Evolutionary conservation across 2,797 vertebrate genomes (phyloP).

Genomic region (Hypotaenidia philippensis): DNA sequence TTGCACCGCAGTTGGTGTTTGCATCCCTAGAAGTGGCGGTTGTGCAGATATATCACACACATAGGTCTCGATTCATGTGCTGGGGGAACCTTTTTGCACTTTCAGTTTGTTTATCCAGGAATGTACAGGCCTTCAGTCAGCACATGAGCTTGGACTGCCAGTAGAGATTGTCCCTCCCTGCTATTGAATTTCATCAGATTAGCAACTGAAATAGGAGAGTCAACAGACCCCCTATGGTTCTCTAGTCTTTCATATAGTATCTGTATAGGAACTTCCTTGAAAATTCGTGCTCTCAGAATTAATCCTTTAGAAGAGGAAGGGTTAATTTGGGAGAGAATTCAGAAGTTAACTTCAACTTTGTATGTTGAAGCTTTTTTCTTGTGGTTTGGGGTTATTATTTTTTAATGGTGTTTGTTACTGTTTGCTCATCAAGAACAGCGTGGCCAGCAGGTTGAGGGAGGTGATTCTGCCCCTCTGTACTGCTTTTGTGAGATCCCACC

Average conservation of each 20-base stretch:
- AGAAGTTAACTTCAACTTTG: background rate
- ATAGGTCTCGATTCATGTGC: background rate
- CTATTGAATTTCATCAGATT: background rate
- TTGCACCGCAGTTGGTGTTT: background rate
- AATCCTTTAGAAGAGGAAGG: background rate
- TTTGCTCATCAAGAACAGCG: background rate
- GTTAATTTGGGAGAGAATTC: background rate
- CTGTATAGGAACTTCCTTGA: background rate
- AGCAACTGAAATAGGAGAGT: background rate
- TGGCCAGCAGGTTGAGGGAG: too few species aligned
- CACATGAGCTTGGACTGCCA: background rate
- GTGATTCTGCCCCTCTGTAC: too few species aligned
- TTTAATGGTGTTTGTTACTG: background rate
- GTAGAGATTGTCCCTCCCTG: background rate
- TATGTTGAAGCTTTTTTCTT: background rate
- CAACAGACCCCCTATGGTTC: background rate
- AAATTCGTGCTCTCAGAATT: background rate
- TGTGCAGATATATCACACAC: background rate
- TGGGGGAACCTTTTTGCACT: background rate
- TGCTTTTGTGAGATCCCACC: too few species aligned
- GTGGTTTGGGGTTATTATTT: background rate
- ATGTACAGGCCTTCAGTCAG: background rate
- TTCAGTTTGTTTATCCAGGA: background rate
- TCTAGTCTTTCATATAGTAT: background rate
- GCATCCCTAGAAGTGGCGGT: background rate